A percentile compares a stretch with the other conserved stretches of the same genome.
These are phyloP conservation scores for Drosophila persimilis DNA, from an alignment of 1,140 invertebrate genomes.

Conservation along the genomic window DNA sequence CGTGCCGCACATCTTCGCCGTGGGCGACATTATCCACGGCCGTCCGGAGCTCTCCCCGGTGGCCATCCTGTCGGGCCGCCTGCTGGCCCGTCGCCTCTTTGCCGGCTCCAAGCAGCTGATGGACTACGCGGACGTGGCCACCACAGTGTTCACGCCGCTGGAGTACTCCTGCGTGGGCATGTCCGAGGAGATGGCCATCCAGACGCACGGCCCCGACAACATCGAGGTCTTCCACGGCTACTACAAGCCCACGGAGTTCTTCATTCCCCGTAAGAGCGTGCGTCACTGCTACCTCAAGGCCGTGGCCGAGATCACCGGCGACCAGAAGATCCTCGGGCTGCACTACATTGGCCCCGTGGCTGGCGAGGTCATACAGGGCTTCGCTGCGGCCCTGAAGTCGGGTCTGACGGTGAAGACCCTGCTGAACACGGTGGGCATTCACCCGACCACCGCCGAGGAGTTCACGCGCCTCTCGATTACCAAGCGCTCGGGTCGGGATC, in stretches of 20 bases:
- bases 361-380: slow-evolving; percentile 98
- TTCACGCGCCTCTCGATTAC: slow-evolving; percentile 91
- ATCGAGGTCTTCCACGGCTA: slow-evolving; percentile 95
- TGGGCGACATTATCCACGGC: slow-evolving; percentile 96
- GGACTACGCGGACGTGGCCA: slow-evolving; percentile 97
- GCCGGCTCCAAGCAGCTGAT: slow-evolving; percentile 86
- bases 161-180: slow-evolving; percentile 98
- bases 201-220: slow-evolving; percentile 86
- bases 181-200: slow-evolving; percentile 94
- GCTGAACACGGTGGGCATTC: slow-evolving; percentile 96
- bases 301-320: slow-evolving; percentile 86
- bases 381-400: slow-evolving; percentile 92
- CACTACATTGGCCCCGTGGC: slow-evolving; percentile 98
- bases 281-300: slow-evolving; percentile 92
- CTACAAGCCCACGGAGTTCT: slow-evolving; percentile 98
- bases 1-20: slow-evolving; percentile 94
- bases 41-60: slow-evolving; percentile 97
- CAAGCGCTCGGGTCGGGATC: slow-evolving; percentile 91
- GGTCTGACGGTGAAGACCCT: slow-evolving; percentile 95
- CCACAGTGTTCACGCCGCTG: slow-evolving; percentile 97
- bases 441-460: slow-evolving; percentile 97
- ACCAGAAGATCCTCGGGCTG: slow-evolving; percentile 94
- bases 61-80: slow-evolving; percentile 95
- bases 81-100: slow-evolving; percentile 91
- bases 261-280: slow-evolving; percentile 92